Evolutionary conservation across 2,797 vertebrate species (phyloP).

Genomic region (Arnoldichthys spilopterus): DNA sequence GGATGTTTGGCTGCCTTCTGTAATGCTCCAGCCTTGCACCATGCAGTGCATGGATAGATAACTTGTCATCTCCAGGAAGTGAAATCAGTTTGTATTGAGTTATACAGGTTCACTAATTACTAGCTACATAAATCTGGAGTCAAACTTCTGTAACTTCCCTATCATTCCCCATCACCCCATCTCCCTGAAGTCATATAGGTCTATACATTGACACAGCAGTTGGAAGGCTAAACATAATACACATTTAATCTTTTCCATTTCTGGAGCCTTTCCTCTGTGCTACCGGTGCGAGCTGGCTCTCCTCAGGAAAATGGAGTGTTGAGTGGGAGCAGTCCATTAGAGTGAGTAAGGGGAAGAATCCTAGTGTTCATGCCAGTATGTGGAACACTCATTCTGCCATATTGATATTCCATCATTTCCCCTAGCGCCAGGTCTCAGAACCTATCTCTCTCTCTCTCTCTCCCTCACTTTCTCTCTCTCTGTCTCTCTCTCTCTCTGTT

Average conservation of each 20-base stretch:
- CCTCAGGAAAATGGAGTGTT: constrained; percentile 45
- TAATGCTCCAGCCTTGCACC: no score
- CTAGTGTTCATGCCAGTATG: constrained; percentile 55
- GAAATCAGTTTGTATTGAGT: neutral
- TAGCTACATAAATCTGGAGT: constrained; percentile 14
- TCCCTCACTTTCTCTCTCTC: constrained; percentile 55
- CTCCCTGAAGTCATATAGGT: constrained; percentile 35
- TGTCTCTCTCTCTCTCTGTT: constrained; percentile 35
- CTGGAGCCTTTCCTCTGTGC: constrained; percentile 40
- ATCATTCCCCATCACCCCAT: constrained; percentile 5
- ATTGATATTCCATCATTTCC: constrained; percentile 63
- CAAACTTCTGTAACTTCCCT: constrained; percentile 12
- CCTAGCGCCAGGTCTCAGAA: constrained; percentile 64
- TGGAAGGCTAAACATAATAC: constrained; percentile 48
- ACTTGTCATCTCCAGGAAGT: neutral
- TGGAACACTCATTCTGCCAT: constrained; percentile 64
- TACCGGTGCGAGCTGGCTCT: constrained; percentile 31
- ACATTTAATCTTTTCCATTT: constrained; percentile 51
- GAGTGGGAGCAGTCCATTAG: constrained; percentile 56
- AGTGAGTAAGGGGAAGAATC: constrained; percentile 55
- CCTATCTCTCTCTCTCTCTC: constrained; percentile 52
- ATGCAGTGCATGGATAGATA: neutral
- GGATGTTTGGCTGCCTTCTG: no score
- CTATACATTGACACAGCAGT: constrained; percentile 40
- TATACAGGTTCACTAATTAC: neutral